Evolutionary conservation across 2,888 invertebrate species (phyloP).

Genomic region (Caenorhabditis drosophilae): DNA sequence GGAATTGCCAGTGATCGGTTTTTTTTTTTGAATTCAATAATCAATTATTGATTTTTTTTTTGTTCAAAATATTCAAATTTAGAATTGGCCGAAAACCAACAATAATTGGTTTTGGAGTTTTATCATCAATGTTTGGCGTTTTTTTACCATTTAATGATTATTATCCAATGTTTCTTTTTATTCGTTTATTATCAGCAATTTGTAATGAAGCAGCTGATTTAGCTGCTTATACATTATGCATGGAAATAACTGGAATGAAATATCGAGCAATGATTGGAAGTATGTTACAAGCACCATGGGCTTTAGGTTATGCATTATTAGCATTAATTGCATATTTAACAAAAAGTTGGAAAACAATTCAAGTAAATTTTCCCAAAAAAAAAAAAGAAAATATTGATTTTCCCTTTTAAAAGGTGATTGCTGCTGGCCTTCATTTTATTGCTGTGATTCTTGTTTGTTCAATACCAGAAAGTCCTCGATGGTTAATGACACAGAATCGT

Average conservation of each 20-base stretch:
- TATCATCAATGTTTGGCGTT: constrained; percentile 68
- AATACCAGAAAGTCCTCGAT: constrained; percentile 68
- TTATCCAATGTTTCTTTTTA: constrained; percentile 64
- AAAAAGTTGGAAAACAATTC: constrained; percentile 67
- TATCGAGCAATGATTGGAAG: constrained; percentile 69
- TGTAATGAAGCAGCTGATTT: constrained; percentile 68
- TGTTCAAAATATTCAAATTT: too few species aligned
- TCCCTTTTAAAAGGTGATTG: constrained; percentile 51
- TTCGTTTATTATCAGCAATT: constrained; percentile 57
- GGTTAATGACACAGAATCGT: constrained; percentile 67
- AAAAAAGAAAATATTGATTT: not conserved
- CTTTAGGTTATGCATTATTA: constrained; percentile 68
- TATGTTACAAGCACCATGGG: constrained; percentile 69
- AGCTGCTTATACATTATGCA: constrained; percentile 68
- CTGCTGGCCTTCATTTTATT: constrained; percentile 66
- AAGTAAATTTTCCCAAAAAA: constrained; percentile 29
- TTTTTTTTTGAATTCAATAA: too few species aligned
- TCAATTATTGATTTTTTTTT: too few species aligned
- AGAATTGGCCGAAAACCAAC: constrained; percentile 69
- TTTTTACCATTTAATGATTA: constrained; percentile 64
- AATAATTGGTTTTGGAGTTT: constrained; percentile 68
- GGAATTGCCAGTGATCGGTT: constrained; percentile 67
- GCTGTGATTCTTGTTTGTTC: constrained; percentile 66
- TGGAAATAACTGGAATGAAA: constrained; percentile 67
- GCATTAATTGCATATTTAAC: constrained; percentile 67